phyloP scores from a whole-genome alignment of 2,113 vertebrate species.

The Pseudorectes ferrugineus region DNA sequence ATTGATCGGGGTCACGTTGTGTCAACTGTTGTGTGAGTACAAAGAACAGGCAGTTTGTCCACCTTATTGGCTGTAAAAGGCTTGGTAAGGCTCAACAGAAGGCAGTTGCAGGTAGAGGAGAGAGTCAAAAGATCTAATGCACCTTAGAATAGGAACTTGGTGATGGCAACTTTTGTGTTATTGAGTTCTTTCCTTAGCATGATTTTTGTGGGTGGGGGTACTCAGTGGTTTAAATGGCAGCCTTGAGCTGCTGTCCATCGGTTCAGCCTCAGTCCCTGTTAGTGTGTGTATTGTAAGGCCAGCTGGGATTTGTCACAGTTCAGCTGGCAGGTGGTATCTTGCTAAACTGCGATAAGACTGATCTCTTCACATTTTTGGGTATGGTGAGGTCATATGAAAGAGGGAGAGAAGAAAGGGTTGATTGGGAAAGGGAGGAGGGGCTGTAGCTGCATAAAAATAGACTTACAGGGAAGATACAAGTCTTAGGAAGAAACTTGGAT shows the following conservation, averaged over 20 bases:
- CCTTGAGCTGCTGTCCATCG: neutral
- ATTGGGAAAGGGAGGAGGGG: neutral
- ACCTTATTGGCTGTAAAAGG: neutral
- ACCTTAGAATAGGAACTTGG: neutral
- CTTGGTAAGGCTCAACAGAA: neutral
- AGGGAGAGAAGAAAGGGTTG: neutral
- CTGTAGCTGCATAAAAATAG: neutral
- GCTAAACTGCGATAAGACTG: neutral
- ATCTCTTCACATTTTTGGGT: slow-evolving; percentile 10
- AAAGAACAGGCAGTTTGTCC: neutral
- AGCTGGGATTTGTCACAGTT: slow-evolving; percentile 41
- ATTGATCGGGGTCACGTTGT: neutral
- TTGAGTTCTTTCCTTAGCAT: neutral
- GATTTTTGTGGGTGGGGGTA: neutral
- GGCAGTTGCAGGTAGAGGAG: neutral
- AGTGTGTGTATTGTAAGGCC: neutral
- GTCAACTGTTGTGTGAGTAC: neutral
- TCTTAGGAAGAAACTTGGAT: neutral
- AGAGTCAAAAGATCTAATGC: neutral
- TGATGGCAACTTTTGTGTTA: neutral
- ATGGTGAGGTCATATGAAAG: neutral
- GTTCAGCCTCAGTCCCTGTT: neutral
- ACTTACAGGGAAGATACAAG: neutral
- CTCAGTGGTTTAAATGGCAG: neutral
- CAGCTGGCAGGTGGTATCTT: slow-evolving; percentile 36